Evolutionary conservation across 2,113 vertebrate species (phyloP).

Genomic region (Aphyosemion australe): DNA sequence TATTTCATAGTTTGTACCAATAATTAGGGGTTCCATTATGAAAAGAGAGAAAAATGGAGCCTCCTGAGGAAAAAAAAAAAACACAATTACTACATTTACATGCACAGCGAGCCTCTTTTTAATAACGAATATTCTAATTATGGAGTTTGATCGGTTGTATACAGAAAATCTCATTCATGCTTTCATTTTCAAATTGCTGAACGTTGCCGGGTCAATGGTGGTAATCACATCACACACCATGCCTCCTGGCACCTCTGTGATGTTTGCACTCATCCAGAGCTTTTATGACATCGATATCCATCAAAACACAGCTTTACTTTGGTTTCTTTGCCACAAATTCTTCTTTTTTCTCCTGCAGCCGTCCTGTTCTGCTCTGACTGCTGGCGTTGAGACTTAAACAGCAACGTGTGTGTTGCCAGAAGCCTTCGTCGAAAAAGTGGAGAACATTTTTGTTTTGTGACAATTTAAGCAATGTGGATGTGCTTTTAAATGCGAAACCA

Average conservation of each 20-base stretch:
- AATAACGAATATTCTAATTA: background rate
- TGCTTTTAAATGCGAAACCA: too few species aligned
- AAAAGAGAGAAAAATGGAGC: background rate
- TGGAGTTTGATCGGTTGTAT: background rate
- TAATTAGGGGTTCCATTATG: background rate
- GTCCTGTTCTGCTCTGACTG: background rate
- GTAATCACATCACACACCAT: background rate
- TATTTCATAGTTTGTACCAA: background rate
- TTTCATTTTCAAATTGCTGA: background rate
- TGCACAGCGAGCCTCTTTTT: background rate
- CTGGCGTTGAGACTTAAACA: background rate
- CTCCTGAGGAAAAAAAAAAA: background rate
- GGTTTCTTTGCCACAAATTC: background rate
- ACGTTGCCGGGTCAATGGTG: background rate
- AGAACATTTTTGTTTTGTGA: too few species aligned
- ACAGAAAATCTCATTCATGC: background rate
- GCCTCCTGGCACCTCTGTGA: background rate
- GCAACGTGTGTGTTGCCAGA: background rate
- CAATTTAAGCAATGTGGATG: too few species aligned
- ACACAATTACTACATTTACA: background rate
- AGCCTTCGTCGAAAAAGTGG: background rate
- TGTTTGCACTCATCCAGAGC: background rate
- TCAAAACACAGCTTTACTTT: background rate
- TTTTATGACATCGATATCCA: background rate
- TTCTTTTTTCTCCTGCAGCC: background rate